A percentile compares a stretch with the other conserved stretches of the same genome.
Conservation (phyloP, 2,888 invertebrate species). For the Rhamphomyia laevipes region DNA sequence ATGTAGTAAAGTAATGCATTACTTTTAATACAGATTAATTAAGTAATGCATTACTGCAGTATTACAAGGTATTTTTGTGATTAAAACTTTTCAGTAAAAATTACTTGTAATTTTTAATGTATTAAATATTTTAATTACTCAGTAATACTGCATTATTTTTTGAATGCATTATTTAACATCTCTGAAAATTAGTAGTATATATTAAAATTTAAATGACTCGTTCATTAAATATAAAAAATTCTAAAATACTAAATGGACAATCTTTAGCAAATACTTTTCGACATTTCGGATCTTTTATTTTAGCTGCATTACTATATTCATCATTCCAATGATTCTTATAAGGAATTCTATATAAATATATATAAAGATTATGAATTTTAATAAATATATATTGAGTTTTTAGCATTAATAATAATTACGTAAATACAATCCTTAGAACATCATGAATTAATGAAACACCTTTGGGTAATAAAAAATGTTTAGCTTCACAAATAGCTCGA, state of each 20-base stretch:
- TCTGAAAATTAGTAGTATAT: too few species aligned
- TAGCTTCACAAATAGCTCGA: conserved; percentile 54
- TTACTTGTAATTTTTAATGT: too few species aligned
- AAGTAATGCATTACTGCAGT: too few species aligned
- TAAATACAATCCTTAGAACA: conserved; percentile 47
- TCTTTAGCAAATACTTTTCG: not conserved
- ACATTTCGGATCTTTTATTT: not conserved
- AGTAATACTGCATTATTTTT: too few species aligned
- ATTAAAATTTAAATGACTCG: not conserved
- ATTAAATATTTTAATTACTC: too few species aligned
- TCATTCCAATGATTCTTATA: not conserved
- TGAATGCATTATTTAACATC: too few species aligned
- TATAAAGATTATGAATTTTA: not conserved
- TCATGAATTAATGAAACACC: conserved; percentile 53
- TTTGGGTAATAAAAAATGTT: conserved; percentile 40
- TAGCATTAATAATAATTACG: conserved; percentile 33
- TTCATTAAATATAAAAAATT: not conserved
- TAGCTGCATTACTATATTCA: not conserved
- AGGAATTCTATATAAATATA: not conserved
- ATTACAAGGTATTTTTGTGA: too few species aligned
- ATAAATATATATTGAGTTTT: not conserved
- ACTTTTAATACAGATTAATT: too few species aligned
- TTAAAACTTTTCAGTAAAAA: too few species aligned
- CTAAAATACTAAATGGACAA: not conserved
- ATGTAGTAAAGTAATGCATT: too few species aligned